Base-by-base conservation (phyloP, 2,797 vertebrate species). In the Amphiprion clarkii region DNA sequence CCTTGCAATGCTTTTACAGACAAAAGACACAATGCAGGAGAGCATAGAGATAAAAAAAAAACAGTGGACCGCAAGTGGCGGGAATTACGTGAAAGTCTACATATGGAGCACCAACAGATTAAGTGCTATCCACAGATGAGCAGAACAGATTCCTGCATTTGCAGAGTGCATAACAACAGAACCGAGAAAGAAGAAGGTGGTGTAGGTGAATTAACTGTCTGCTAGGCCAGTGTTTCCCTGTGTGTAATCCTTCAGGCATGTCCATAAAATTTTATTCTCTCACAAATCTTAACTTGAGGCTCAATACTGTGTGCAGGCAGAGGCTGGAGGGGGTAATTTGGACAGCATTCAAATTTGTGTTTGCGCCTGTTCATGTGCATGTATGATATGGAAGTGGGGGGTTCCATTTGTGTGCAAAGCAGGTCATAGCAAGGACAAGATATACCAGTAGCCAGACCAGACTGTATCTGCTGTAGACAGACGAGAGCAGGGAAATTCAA, bases 381-480 rank as follows among this genome's bases (percentile, higher is more conserved):
- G 69, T 58, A 33, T 81, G 71, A 5, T 73, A 42, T 59, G 79
- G 48, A 61, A 42, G 55, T 31, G 60, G 48, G 48, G 75, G 57
- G 39, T 74, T 85, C 57, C 59, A 54, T 76, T 58, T 76, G 39
- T 74, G 64, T 66, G 83, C 76, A 87, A 89, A 74, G 76, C 68
- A 85, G 91, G 89, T 93, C 87, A 82, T 48, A 62, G 48, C 88
- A 92, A 92, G 89, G 91, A 91, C 87, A 69, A 81, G 71, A 65
- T 48, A 81, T 75, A 74, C 76, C 68, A 56, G 81, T 49, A 61
- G 71, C 61, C 67, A 58, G 75, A 62, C 61, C 57, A 67, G 71
- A 63, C 85, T 81, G 72, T 71, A 79, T 88, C 67, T 82, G 72
- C 70, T 52, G 49, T 51, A 78, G 81, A 84, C 75, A 82, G 81